Percentiles rank a stretch among this genome's conserved stretches.
phyloP scores from a whole-genome alignment of 2,888 invertebrate species.

The Axea sp. region DNA sequence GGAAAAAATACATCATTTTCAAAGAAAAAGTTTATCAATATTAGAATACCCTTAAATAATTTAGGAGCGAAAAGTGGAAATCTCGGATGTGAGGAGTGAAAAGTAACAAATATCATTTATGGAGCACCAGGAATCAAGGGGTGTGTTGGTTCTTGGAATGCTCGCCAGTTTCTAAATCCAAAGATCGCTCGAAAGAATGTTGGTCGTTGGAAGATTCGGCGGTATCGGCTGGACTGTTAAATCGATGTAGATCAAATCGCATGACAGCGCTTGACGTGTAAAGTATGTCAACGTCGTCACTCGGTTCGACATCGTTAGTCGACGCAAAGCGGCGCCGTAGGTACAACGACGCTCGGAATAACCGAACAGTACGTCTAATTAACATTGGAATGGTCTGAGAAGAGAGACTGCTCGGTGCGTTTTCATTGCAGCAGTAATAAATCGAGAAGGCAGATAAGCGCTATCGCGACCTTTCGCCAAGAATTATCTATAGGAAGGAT shows the following conservation, averaged over 20 bases:
- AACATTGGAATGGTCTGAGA: conserved; percentile 75
- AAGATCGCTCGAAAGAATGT: no score
- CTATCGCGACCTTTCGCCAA: conserved; percentile 74
- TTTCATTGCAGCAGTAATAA: conserved; percentile 75
- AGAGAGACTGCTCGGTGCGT: conserved; percentile 70
- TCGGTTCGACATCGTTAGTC: conserved; percentile 70
- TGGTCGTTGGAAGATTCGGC: no score
- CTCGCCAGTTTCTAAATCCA: no score
- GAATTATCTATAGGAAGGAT: conserved; percentile 69
- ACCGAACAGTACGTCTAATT: conserved; percentile 71
- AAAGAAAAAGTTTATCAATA: no score
- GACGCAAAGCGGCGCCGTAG: conserved; percentile 68
- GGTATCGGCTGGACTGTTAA: no score
- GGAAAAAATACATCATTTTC: no score
- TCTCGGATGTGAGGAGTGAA: no score
- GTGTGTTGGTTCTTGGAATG: no score
- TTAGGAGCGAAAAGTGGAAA: no score
- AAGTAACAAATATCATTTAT: no score
- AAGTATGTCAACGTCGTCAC: conserved; percentile 76
- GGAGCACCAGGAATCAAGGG: no score
- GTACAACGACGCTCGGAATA: conserved; percentile 67
- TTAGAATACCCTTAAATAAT: no score
- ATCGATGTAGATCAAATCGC: conserved; percentile 64
- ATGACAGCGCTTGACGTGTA: conserved; percentile 65
- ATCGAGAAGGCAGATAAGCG: conserved; percentile 76